A percentile compares a stretch with the other conserved stretches of the same genome.
Conservation (phyloP, 2,888 invertebrate genomes). For the Acanthacorydalis orientalis region DNA sequence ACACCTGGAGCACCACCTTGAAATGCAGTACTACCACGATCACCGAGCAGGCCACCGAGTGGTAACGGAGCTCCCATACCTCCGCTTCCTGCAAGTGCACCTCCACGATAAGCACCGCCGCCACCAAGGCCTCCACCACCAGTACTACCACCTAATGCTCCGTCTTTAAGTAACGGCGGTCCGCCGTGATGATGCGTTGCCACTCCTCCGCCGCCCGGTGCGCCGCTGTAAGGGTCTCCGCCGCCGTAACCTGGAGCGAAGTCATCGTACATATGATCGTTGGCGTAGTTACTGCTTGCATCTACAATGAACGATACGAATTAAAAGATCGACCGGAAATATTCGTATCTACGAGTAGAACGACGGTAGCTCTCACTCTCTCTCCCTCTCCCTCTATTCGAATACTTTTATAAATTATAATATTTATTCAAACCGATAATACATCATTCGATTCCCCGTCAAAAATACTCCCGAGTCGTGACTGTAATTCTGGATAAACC, state of each 20-base stretch:
- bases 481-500: too few relatives aligned
- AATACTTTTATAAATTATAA: too few relatives aligned
- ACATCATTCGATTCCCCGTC: too few relatives aligned
- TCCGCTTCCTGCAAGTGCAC: slow-evolving; percentile 16
- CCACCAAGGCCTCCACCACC: slow-evolving; percentile 21
- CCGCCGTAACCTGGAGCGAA: slow-evolving; percentile 3
- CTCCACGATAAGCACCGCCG: slow-evolving; percentile 20
- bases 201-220: not conserved
- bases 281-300: slow-evolving; percentile 2
- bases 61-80: slow-evolving; percentile 10
- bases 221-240: slow-evolving; percentile 3
- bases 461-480: too few relatives aligned
- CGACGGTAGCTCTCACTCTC: too few relatives aligned
- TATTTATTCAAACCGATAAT: too few relatives aligned
- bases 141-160: slow-evolving; percentile 9
- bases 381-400: too few relatives aligned
- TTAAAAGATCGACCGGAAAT: too few relatives aligned
- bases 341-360: too few relatives aligned
- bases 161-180: slow-evolving; percentile 1
- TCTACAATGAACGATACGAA: slow-evolving; percentile 2
- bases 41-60: slow-evolving; percentile 18
- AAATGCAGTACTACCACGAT: slow-evolving; percentile 20
- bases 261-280: slow-evolving; percentile 6
- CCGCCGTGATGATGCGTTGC: slow-evolving; percentile 4
- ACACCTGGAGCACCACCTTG: slow-evolving; percentile 7